phyloP scores from a whole-genome alignment of 2,888 invertebrate species.

The Iselma pallidipennis region DNA sequence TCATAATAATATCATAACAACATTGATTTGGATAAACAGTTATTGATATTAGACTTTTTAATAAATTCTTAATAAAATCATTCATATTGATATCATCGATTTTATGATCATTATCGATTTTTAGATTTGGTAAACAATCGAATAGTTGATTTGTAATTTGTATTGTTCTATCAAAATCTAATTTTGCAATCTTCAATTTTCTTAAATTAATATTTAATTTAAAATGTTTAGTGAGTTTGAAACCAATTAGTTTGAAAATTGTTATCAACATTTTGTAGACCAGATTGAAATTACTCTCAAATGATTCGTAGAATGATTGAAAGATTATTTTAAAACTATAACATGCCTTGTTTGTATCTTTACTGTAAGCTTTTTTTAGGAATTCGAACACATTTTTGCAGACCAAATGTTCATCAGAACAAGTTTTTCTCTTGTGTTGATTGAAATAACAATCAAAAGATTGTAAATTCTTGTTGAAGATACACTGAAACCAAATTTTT shows the following conservation, averaged over 20 bases:
- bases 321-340: constrained; percentile 42
- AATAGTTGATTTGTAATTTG: constrained; percentile 35
- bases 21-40: constrained; percentile 32
- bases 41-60: constrained; percentile 38
- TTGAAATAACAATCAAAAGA: constrained; percentile 31
- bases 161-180: constrained; percentile 35
- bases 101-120: constrained; percentile 31
- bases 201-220: constrained; percentile 27
- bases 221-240: constrained; percentile 38
- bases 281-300: constrained; percentile 31
- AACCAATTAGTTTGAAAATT: constrained; percentile 41
- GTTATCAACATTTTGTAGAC: constrained; percentile 42
- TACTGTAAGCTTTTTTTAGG: constrained; percentile 26
- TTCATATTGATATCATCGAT: constrained; percentile 39
- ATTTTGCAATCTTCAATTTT: constrained; percentile 14
- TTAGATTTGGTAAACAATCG: constrained; percentile 31
- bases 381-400: constrained; percentile 37
- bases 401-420: constrained; percentile 21
- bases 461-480: constrained; percentile 33
- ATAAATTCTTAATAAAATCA: constrained; percentile 42
- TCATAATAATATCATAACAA: constrained; percentile 42
- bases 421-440: constrained; percentile 23
- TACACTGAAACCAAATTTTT: constrained; percentile 32
- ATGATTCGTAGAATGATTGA: constrained; percentile 37
- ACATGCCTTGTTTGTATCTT: constrained; percentile 18